phyloP scores from a whole-genome alignment of 2,113 vertebrate species.

The Rhizomys pruinosus region DNA sequence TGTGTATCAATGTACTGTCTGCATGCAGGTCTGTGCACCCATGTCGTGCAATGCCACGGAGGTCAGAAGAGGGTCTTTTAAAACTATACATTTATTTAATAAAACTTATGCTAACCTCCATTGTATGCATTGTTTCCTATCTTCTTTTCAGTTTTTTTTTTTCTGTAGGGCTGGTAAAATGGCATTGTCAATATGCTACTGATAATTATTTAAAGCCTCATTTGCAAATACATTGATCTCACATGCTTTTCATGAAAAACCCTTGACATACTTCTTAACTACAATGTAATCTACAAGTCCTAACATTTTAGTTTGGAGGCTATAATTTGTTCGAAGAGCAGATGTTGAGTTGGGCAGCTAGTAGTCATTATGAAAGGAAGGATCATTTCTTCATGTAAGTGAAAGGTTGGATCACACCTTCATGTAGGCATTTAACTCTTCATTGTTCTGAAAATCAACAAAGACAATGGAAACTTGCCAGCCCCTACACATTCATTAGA shows the following conservation, averaged over 20 bases:
- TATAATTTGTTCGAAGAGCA: background rate
- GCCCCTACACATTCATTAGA: background rate
- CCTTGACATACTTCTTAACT: background rate
- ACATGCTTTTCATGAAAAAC: background rate
- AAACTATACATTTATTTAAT: background rate
- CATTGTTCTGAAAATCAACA: background rate
- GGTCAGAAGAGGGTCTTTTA: no score
- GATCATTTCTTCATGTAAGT: background rate
- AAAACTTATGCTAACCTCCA: background rate
- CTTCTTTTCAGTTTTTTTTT: background rate
- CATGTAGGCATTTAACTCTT: no score
- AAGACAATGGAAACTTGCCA: background rate
- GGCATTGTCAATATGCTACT: fast-evolving
- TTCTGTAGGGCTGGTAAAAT: background rate
- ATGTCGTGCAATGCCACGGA: no score
- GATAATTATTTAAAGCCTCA: background rate
- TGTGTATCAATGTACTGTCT: no score
- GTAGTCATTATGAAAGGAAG: background rate
- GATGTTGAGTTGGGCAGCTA: background rate
- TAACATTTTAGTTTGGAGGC: background rate
- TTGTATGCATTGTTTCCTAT: background rate
- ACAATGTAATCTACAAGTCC: background rate
- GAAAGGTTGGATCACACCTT: background rate
- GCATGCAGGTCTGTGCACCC: no score
- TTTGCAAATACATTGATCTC: background rate